These are phyloP conservation scores for Phallusia fumigata DNA, from an alignment of 23 tunicate genomes.

Conservation along the genomic window DNA sequence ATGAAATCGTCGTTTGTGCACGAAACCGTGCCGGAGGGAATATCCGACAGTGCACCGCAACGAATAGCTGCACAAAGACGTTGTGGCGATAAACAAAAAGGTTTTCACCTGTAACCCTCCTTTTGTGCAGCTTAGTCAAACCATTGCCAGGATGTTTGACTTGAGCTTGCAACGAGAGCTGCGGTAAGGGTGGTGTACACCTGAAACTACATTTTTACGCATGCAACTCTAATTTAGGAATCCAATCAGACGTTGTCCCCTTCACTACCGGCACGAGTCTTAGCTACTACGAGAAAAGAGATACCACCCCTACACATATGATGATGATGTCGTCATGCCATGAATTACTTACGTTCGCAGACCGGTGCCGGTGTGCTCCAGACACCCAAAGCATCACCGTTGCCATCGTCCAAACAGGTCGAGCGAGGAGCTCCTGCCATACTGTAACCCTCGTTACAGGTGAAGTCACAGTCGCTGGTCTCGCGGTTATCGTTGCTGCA, in stretches of 20 bases:
- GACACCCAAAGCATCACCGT: slow-evolving; percentile 32
- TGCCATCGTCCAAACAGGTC: slow-evolving; percentile 29
- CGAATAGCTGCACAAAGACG: slow-evolving; percentile 29
- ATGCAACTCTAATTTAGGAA: too few relatives aligned
- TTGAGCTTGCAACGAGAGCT: neutral
- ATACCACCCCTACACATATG: too few relatives aligned
- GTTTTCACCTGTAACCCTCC: neutral
- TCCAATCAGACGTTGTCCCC: too few relatives aligned
- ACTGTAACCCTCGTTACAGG: slow-evolving; percentile 39
- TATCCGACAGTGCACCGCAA: slow-evolving; percentile 35
- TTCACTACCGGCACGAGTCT: too few relatives aligned
- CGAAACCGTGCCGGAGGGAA: slow-evolving; percentile 45
- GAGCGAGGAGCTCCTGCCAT: slow-evolving; percentile 16
- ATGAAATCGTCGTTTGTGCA: slow-evolving; percentile 40
- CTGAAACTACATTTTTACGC: too few relatives aligned
- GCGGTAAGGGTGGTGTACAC: too few relatives aligned
- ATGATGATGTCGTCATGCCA: too few relatives aligned
- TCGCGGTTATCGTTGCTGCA: slow-evolving; percentile 20
- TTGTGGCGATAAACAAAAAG: neutral
- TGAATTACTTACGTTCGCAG: slow-evolving; percentile 31
- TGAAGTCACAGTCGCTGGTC: slow-evolving; percentile 35
- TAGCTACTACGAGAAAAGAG: too few relatives aligned
- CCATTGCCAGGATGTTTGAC: too few relatives aligned
- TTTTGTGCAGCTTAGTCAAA: too few relatives aligned
- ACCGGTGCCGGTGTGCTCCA: slow-evolving; percentile 56